These are phyloP conservation scores for Leptinotarsa undecemlineata DNA, from an alignment of 1,140 invertebrate species.

Conservation along the genomic window DNA sequence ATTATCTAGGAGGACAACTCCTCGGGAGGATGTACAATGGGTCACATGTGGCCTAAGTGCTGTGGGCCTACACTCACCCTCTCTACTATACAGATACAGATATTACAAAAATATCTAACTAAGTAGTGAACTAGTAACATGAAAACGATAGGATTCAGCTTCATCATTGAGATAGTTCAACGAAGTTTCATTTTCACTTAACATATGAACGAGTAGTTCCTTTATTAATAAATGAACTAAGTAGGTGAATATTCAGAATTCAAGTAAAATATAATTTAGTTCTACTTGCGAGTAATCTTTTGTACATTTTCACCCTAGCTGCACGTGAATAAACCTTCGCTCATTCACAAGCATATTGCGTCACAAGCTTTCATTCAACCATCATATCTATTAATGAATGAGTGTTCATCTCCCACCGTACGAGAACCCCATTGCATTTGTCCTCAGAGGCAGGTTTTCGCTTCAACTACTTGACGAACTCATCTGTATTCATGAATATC, in stretches of 20 bases:
- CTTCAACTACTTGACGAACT: not conserved
- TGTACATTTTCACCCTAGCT: not conserved
- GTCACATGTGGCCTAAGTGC: too few relatives aligned
- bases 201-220: not conserved
- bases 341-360: not conserved
- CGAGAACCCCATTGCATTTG: not conserved
- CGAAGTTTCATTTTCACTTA: not conserved
- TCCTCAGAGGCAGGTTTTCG: not conserved
- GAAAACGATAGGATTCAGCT: too few relatives aligned
- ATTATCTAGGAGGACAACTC: too few relatives aligned
- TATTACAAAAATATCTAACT: too few relatives aligned
- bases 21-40: too few relatives aligned
- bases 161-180: too few relatives aligned
- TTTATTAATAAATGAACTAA: not conserved
- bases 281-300: not conserved
- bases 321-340: not conserved
- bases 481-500: conserved; percentile 6
- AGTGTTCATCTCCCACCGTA: not conserved
- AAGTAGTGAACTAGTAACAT: too few relatives aligned
- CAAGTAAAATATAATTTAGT: not conserved
- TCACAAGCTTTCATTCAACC: not conserved
- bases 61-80: too few relatives aligned
- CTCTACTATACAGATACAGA: too few relatives aligned
- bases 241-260: not conserved
- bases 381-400: not conserved